Evolutionary conservation across 2,113 vertebrate genomes (phyloP).

Genomic region (Cyrtonyx montezumae): DNA sequence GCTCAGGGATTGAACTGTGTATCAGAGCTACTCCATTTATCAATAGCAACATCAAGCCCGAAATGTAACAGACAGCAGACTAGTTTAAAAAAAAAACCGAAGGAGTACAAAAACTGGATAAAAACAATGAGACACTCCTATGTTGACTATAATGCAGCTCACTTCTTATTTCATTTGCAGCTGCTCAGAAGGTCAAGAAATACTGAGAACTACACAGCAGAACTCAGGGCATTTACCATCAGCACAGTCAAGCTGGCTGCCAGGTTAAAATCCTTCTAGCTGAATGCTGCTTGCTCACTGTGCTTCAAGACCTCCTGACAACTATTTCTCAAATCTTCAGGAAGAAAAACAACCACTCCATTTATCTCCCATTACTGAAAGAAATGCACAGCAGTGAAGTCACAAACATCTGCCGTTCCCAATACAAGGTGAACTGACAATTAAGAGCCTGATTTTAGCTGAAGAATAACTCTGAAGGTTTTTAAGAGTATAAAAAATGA

Average conservation of each 20-base stretch:
- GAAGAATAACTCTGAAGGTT: background rate
- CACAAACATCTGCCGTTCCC: background rate
- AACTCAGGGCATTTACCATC: background rate
- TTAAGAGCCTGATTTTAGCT: background rate
- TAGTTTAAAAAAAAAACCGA: background rate
- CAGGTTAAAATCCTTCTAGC: rapidly evolving
- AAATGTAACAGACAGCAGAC: background rate
- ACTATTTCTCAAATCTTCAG: background rate
- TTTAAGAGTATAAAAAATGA: background rate
- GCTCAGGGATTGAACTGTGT: rapidly evolving
- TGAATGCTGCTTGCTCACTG: background rate
- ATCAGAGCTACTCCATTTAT: background rate
- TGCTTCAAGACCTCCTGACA: background rate
- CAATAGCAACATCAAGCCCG: background rate
- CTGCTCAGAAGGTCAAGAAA: background rate
- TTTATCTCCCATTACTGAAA: background rate
- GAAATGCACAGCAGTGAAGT: background rate
- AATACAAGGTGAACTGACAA: background rate
- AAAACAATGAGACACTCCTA: background rate
- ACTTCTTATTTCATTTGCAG: background rate
- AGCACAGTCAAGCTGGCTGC: rapidly evolving
- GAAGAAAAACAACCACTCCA: background rate
- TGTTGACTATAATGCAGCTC: background rate
- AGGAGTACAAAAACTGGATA: background rate
- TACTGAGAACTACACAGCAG: background rate